phyloP scores from a whole-genome alignment of 37 sponge, comb jelly and placozoan species.

The Beroe forskalii region DNA sequence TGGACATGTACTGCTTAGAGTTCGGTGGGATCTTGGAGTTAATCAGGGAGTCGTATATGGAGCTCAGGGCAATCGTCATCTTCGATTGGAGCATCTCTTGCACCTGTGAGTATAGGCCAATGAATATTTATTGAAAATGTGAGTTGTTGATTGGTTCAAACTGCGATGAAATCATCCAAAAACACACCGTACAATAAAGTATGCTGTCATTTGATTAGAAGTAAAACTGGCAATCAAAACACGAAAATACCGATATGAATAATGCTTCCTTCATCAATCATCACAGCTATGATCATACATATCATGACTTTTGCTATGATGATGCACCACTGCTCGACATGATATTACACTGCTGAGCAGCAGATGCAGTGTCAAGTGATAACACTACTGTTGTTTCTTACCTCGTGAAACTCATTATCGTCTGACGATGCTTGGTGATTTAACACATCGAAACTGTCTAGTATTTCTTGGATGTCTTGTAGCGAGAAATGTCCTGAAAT shows the following conservation, averaged over 20 bases:
- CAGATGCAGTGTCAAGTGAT: too few species aligned
- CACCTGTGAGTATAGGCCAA: neutral
- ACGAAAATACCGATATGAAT: neutral
- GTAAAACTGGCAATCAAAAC: neutral
- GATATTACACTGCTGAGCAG: neutral
- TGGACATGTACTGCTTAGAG: constrained; percentile 3
- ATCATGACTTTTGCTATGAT: too few species aligned
- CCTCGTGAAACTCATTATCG: constrained; percentile 42
- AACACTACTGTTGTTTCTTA: neutral
- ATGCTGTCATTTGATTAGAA: neutral
- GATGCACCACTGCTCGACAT: neutral
- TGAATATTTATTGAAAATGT: neutral
- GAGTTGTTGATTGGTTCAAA: neutral
- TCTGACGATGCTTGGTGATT: neutral
- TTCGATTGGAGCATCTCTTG: constrained; percentile 32
- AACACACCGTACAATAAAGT: neutral
- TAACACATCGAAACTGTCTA: constrained; percentile 57
- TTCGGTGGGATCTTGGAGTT: constrained; percentile 13
- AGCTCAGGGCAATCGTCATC: constrained; percentile 48
- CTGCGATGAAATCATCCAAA: neutral
- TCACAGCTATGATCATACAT: too few species aligned
- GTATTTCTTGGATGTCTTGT: constrained; percentile 62
- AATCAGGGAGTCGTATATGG: constrained; percentile 24
- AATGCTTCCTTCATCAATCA: too few species aligned
- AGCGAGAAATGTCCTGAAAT: constrained; percentile 49